phyloP scores from a whole-genome alignment of 1,140 invertebrate genomes.

The Heterodera carotae region DNA sequence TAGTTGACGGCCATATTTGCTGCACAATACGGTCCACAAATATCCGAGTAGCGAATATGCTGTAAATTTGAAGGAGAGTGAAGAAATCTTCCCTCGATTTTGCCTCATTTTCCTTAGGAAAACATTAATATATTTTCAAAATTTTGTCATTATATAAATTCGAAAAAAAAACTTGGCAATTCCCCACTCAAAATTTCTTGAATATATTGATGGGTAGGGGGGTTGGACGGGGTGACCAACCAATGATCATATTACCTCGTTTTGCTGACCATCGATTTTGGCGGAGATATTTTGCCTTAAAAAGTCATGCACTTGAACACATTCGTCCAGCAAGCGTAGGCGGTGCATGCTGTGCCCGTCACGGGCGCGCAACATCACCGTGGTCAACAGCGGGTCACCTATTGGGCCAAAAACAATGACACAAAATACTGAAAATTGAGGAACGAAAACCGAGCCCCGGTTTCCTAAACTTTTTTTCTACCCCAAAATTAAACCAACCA shows the following conservation, averaged over 20 bases:
- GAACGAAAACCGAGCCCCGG: no score
- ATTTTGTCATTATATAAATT: no score
- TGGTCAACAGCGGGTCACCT: conserved; percentile 51
- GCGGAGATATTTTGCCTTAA: conserved; percentile 26
- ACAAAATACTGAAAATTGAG: no score
- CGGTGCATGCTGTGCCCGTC: conserved; percentile 51
- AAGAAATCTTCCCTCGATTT: background rate
- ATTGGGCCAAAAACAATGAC: no score
- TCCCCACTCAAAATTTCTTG: background rate
- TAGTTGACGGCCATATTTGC: conserved; percentile 38
- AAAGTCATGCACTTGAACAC: conserved; percentile 40
- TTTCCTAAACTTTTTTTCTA: no score
- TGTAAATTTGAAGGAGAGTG: background rate
- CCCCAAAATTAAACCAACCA: no score
- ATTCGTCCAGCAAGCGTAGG: conserved; percentile 48
- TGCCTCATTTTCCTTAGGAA: no score
- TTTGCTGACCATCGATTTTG: conserved; percentile 1
- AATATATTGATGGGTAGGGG: background rate
- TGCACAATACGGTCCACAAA: conserved; percentile 60
- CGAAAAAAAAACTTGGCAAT: no score
- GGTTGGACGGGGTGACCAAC: background rate
- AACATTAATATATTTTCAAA: no score
- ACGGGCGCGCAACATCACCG: conserved; percentile 36
- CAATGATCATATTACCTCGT: background rate
- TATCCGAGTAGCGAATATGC: conserved; percentile 48